A percentile compares a stretch with the other conserved stretches of the same genome.
Evolutionary conservation across 2,113 vertebrate species (phyloP).

Genomic region (Callipepla squamata): DNA sequence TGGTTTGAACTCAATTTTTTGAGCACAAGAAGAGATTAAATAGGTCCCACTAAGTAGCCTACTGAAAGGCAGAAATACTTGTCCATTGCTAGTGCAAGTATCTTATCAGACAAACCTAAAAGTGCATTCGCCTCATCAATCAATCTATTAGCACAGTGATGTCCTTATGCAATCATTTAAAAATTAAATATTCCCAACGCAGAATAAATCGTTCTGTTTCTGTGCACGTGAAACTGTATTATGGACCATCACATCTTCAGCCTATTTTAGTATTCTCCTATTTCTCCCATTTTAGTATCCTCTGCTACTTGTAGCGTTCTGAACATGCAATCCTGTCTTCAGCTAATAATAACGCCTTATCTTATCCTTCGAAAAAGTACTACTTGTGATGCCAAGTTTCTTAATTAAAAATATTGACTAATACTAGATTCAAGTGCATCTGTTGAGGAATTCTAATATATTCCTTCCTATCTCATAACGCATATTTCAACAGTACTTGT

Average conservation of each 20-base stretch:
- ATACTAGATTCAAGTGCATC: not conserved
- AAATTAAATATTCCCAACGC: not conserved
- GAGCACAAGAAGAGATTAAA: not conserved
- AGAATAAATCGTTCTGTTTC: not conserved
- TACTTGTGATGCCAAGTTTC: not conserved
- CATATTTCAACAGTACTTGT: not conserved
- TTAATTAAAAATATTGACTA: not conserved
- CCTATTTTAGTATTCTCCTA: not conserved
- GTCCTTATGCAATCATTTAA: not conserved
- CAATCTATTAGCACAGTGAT: accelerated
- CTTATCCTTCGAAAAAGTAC: not conserved
- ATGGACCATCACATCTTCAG: not conserved
- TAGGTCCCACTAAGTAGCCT: not conserved
- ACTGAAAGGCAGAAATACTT: not conserved
- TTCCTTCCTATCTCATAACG: not conserved
- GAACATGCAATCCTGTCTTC: not conserved
- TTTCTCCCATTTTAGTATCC: not conserved
- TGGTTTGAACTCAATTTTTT: not conserved
- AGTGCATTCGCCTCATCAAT: not conserved
- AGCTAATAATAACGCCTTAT: not conserved
- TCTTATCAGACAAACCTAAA: not conserved
- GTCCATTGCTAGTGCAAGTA: not conserved
- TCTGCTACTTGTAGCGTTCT: not conserved
- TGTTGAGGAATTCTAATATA: not conserved
- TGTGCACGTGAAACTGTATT: not conserved